Base-by-base conservation (phyloP, 2,113 vertebrate species). In the Sinocyclocheilus rhinocerous region DNA sequence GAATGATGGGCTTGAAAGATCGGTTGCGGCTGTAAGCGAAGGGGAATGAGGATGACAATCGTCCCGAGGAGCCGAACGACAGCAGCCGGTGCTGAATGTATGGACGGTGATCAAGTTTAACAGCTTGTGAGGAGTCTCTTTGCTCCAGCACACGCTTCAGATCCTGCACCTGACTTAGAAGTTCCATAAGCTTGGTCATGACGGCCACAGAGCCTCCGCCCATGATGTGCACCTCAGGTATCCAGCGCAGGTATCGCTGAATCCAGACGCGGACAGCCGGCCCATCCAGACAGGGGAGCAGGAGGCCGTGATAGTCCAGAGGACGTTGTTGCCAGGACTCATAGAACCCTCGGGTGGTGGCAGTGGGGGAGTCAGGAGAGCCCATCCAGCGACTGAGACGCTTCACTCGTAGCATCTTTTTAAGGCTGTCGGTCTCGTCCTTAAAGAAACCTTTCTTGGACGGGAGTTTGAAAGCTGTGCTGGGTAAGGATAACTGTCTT, bases 361-460 rank as follows among this genome's bases (percentile, higher is more conserved):
- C 84, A 50, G 84, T 82, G 4, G 88, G 59, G 1, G 88, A 88
- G n/a, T 97, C 96, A 0, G 96, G 94, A 15, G 95, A 94, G 83
- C 93, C 95, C 90, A 96, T 97, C 84, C 96, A 93, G 87, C 95
- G 97, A 87, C 96, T 96, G 87, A 97, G 95, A 86, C 95, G 95
- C 93, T 96, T 97, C 16, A 96, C 96, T 39, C 96, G 89, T 45
- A 97, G 92, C 67, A 96, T 97, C 94, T 97, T 97, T 91, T 97
- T 96, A 84, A 97, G 95, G 39, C 96, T 95, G 89, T 97, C 97
- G 0, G 96, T 94, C 92, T 97, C 96, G 63, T 97, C 96, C 84
- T 95, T 96, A 91, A 97, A 97, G 93, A 97, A 97, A 84, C 97
- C 96, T 90, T 94, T 96, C 92, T 96, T 97, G 0, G 94, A 88